Base-by-base conservation (phyloP, 2,888 invertebrate species). In the Cataglyphis rosenhaueri region DNA sequence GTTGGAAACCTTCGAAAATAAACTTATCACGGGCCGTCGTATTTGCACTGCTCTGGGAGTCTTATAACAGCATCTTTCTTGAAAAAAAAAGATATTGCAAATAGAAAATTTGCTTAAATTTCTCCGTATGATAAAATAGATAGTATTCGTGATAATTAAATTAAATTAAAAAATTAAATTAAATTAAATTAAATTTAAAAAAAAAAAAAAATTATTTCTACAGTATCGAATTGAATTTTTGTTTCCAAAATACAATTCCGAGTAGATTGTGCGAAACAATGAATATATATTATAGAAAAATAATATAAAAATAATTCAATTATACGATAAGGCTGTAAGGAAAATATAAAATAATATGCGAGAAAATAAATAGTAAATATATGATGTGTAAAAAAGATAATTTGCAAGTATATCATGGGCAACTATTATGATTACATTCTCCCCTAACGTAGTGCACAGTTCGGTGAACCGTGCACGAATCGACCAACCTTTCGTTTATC, bases 1-100 rank as follows among this genome's bases (percentile, higher is more conserved):
- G 87, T 76, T 71, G 71, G 75, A 66, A 65, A 62, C 65, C 84
- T 66, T 83, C 64, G 83, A 83, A 79, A 83, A 89, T 87, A 86
- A 85, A 82, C 70, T 88, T 81, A 75, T 83, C 73, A 52, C 70
- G 70, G 70, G 75, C 62, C 81, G 79, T 52, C 59, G 83, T 83
- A 65, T 82, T 83, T 83, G 73, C 71, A 18, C 38, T 65, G 21
- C 48, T 52, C 73, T 73, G 21, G 38, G 44, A 79, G 44, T 71
- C 59, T 78, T 79, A 71, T 59, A 59, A 35, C 44, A 44, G n/a
- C 38, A 52, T 32, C 32, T 44, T 38, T 48, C 15, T 55, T 15
- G 38, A 57, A 29, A 9, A 75, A 38, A 75, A 75, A 52, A 75
- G n/a, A 81, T 81, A 75, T 81, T 25, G 62, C 74, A 35, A 48